A percentile compares a stretch with the other conserved stretches of the same genome.
Evolutionary conservation across 2,113 vertebrate species (phyloP).

Genomic region (Forbesichthys agassizii): DNA sequence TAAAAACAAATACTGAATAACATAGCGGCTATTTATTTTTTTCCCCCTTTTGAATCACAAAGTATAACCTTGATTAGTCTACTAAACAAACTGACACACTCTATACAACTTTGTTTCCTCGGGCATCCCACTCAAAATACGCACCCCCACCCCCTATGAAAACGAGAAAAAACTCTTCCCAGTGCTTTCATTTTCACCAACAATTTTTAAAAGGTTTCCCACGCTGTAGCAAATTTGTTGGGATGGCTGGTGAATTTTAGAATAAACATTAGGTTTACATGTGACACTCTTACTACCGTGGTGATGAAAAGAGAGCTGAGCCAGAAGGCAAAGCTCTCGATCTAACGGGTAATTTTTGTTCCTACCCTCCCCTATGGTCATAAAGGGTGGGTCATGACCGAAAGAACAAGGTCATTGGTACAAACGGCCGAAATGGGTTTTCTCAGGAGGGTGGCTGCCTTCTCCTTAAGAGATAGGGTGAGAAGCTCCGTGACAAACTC

Average conservation of each 20-base stretch:
- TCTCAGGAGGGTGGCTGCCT: too few species aligned
- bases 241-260: slow-evolving; percentile 15
- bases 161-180: slow-evolving; percentile 27
- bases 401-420: too few species aligned
- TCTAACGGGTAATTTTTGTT: not conserved
- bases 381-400: too few species aligned
- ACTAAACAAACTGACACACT: too few species aligned
- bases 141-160: too few species aligned
- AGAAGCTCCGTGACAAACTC: too few species aligned
- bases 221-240: not conserved
- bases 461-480: too few species aligned
- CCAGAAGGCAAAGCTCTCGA: too few species aligned
- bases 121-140: slow-evolving; percentile 13
- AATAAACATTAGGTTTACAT: not conserved
- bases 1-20: slow-evolving; percentile 45
- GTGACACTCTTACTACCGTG: not conserved
- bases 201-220: slow-evolving; percentile 3
- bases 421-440: too few species aligned
- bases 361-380: too few species aligned
- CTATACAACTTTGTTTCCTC: slow-evolving; percentile 48
- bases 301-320: too few species aligned
- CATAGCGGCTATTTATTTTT: slow-evolving; percentile 44
- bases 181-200: slow-evolving; percentile 8
- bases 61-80: too few species aligned
- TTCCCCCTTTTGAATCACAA: slow-evolving; percentile 10